Percentiles rank a stretch among this genome's conserved stretches.
Conservation (phyloP, 2,113 vertebrate species). For the Pithys albifrons region DNA sequence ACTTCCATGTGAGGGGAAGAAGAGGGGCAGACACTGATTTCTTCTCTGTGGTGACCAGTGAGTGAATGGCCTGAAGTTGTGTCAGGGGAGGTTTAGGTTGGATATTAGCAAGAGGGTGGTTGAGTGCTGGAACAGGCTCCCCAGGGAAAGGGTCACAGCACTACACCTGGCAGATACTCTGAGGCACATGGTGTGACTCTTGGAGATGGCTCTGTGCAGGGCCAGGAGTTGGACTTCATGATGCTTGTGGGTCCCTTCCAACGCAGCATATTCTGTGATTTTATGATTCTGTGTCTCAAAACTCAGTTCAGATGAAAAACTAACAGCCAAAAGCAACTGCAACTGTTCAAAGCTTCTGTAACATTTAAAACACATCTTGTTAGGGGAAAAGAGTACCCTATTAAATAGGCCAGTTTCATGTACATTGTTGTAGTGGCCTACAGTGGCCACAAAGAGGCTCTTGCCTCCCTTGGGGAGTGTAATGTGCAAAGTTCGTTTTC, state of each 20-base stretch:
- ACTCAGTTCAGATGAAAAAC: neutral
- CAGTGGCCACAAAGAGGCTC: neutral
- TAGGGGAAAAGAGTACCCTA: neutral
- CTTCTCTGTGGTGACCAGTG: rapidly evolving
- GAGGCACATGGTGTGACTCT: neutral
- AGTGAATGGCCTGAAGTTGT: neutral
- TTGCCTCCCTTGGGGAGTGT: neutral
- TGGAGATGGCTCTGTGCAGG: neutral
- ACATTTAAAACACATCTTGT: neutral
- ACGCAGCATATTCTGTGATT: neutral
- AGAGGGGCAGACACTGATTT: neutral
- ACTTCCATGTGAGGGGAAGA: neutral
- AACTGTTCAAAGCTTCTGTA: neutral
- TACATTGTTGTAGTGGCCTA: neutral
- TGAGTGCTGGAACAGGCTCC: neutral
- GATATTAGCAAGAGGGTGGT: neutral
- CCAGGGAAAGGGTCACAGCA: neutral
- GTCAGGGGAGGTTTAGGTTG: neutral
- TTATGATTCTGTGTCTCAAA: neutral
- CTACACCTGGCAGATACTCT: neutral
- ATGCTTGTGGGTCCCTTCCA: neutral
- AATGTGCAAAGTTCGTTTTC: neutral
- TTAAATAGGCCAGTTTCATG: neutral
- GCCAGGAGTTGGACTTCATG: rapidly evolving
- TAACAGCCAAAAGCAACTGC: neutral